Evolutionary conservation across 1,140 invertebrate genomes (phyloP).

Genomic region (Temnothorax nylanderi): DNA sequence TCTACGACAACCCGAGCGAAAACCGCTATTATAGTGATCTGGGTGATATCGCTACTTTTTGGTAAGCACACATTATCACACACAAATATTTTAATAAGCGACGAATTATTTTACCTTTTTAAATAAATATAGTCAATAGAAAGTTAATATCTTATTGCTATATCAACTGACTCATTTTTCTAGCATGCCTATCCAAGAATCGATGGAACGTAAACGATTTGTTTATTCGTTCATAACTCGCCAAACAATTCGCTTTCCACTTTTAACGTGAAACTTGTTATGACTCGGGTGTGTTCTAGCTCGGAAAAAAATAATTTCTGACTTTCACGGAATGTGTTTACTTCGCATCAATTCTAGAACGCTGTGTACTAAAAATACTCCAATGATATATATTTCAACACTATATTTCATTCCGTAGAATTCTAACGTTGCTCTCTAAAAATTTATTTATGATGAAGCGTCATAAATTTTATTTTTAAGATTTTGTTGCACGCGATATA

Average conservation of each 20-base stretch:
- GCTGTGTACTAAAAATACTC: background rate
- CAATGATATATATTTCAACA: background rate
- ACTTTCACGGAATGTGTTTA: background rate
- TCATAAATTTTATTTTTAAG: background rate
- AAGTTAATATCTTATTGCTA: background rate
- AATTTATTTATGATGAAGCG: background rate
- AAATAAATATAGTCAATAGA: background rate
- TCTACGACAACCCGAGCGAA: conserved; percentile 89
- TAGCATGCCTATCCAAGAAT: background rate
- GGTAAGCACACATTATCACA: conserved; percentile 84
- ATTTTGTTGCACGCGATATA: background rate
- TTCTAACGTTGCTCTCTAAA: background rate
- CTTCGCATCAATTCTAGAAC: background rate
- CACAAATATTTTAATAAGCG: background rate
- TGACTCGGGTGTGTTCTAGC: background rate
- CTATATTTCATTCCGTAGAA: background rate
- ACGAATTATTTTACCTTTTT: background rate
- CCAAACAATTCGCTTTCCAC: background rate
- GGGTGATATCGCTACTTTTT: too few species aligned
- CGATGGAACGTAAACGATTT: background rate
- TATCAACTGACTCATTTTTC: background rate
- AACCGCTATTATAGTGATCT: too few species aligned
- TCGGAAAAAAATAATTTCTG: background rate
- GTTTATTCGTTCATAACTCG: background rate
- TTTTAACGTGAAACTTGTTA: background rate